Evolutionary conservation across 37 sponge, comb jelly and placozoan genomes (phyloP), one percentile per base, ranked within the genome.

Genomic region (Halisarca cf. caerulea): DNA sequence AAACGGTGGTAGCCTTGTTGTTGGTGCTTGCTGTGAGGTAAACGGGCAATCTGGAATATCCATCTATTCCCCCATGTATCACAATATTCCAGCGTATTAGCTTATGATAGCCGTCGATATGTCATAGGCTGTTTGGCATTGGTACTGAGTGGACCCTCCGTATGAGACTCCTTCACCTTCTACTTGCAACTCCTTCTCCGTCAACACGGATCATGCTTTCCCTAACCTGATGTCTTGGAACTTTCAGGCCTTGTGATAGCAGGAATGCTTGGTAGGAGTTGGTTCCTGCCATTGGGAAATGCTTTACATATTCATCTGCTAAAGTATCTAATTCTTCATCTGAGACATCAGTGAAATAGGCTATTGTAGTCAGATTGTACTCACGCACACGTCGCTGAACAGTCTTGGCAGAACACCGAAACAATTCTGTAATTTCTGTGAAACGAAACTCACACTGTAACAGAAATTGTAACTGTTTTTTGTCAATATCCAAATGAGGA

Each of bases 11-110:
- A 64, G 87, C 61, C 43, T 36, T 6, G 43, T 90, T 90, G 72
- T 90, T 86, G 28, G 77, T 64, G 5, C 83, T 33, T 20, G 59
- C 43, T 4, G n/a, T 6, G 18, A 90, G 83, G 61, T 86, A 90
- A 2, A 83, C 79, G 2, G 83, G 51, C 23, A 90, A 71, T 37
- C 91, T 59, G 36, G 81, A 79, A 43, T 39, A 90, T 25, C 87
- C 91, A 79, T 90, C 91, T 36, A 90, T 44, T 2, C 75, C 83
- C 3, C 87, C 91, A 86, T 90, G 91, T 3, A 90, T 78, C 5
- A 90, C 87, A 59, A 90, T 39, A 23, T 82, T 36, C 90, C 90
- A 90, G 23, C 90, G 40, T 58, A 90, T 72, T 2, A 90, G 78
- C 28, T 66, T 82, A 28, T 84, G 87, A 39, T 87, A 30, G 5